phyloP scores from a whole-genome alignment of 2,113 vertebrate genomes.

The Oplegnathus fasciatus region DNA sequence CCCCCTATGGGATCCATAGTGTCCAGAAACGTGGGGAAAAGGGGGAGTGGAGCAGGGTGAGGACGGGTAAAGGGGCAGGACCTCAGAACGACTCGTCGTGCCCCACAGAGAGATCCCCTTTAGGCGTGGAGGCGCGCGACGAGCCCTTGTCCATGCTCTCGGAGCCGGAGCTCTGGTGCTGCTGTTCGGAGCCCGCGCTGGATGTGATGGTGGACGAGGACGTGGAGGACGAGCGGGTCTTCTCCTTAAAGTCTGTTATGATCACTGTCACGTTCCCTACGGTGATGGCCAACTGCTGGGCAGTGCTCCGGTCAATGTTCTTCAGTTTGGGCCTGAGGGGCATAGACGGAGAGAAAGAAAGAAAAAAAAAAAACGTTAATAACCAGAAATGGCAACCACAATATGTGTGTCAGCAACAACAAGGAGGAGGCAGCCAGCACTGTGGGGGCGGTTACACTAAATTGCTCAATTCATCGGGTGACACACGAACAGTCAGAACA shows the following conservation, averaged over 20 bases:
- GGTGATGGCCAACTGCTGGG: conserved; percentile 98
- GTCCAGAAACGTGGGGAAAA: conserved; percentile 74
- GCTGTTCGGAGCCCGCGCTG: conserved; percentile 96
- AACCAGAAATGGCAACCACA: conserved; percentile 7
- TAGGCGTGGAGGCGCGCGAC: conserved; percentile 97
- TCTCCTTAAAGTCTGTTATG: conserved; percentile 99
- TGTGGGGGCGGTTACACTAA: conserved; percentile 59
- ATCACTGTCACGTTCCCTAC: conserved; percentile 99
- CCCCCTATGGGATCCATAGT: conserved; percentile 73
- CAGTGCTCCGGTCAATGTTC: conserved; percentile 98
- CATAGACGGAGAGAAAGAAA: not conserved
- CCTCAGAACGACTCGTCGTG: conserved; percentile 99
- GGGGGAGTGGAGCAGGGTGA: conserved; percentile 6
- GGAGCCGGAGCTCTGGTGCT: conserved; percentile 99
- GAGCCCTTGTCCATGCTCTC: conserved; percentile 99
- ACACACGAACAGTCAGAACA: conserved; percentile 71
- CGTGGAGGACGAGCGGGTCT: conserved; percentile 98
- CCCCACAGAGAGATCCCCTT: conserved; percentile 95
- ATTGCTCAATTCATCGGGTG: conserved; percentile 60
- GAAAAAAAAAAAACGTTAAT: not conserved
- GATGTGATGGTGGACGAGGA: conserved; percentile 99
- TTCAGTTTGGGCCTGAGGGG: conserved; percentile 94
- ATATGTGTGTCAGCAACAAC: conserved; percentile 34
- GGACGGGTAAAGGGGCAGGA: conserved; percentile 68
- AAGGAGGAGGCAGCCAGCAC: conserved; percentile 43